Evolutionary conservation across 2,888 invertebrate species (phyloP).

Genomic region (Tenthredo amoena): DNA sequence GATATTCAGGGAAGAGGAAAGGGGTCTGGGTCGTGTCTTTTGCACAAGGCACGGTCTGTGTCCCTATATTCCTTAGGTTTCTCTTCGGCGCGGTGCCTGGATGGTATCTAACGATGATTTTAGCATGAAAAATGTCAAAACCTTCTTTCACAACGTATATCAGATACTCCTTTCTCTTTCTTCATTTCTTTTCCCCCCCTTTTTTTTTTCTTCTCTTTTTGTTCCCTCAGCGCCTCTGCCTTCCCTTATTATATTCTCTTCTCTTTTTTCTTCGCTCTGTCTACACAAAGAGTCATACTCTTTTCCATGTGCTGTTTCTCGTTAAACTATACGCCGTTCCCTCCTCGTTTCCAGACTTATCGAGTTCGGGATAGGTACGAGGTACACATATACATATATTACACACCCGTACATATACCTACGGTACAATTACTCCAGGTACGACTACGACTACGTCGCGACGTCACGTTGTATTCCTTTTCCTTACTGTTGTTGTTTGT

Average conservation of each 20-base stretch:
- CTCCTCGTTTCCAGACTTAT: neutral
- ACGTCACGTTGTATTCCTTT: neutral
- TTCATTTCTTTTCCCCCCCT: neutral
- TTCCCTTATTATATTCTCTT: neutral
- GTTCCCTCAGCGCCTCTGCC: neutral
- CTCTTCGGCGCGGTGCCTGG: neutral
- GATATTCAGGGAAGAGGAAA: neutral
- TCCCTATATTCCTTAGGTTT: neutral
- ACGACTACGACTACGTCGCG: neutral
- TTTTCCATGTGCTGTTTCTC: neutral
- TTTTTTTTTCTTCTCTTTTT: neutral
- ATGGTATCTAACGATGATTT: conserved; percentile 26
- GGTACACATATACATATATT: neutral
- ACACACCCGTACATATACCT: neutral
- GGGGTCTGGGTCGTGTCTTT: conserved; percentile 6
- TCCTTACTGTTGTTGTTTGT: conserved; percentile 18
- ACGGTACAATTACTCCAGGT: neutral
- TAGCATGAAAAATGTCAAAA: conserved; percentile 35
- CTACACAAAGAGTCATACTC: neutral
- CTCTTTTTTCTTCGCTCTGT: neutral
- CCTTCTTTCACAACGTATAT: conserved; percentile 14
- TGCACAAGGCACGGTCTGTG: neutral
- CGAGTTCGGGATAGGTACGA: neutral
- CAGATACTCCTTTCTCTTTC: neutral
- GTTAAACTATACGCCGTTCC: neutral